These are phyloP conservation scores for Peromyscus attwateri DNA, from an alignment of 2,797 vertebrate species.

Conservation along the genomic window DNA sequence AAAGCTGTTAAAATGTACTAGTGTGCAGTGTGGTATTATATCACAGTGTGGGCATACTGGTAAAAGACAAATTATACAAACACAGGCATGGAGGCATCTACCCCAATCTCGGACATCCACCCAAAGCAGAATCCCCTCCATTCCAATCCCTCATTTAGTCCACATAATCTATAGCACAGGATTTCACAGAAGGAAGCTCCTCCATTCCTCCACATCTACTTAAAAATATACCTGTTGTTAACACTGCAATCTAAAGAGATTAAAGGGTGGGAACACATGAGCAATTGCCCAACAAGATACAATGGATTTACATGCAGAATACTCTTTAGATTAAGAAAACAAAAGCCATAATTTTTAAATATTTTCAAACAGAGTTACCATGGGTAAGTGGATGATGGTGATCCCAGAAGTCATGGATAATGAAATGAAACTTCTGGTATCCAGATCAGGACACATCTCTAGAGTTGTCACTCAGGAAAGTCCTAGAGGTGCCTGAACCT, in stretches of 20 bases:
- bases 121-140: neutral
- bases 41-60: neutral
- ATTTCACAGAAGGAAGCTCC: neutral
- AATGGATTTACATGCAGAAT: neutral
- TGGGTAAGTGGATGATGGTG: neutral
- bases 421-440: neutral
- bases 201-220: neutral
- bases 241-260: neutral
- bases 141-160: neutral
- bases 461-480: neutral
- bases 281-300: neutral
- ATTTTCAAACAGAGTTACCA: neutral
- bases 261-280: neutral
- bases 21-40: neutral
- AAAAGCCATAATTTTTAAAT: neutral
- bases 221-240: neutral
- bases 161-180: neutral
- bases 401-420: neutral
- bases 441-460: neutral
- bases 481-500: neutral
- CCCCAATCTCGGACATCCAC: neutral
- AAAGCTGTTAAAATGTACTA: slow-evolving; percentile 74
- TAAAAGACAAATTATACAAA: slow-evolving; percentile 57
- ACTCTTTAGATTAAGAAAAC: neutral
- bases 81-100: neutral